Evolutionary conservation across 2,113 vertebrate genomes (phyloP), one percentile per base, ranked within the genome.

Genomic region (Pogona vitticeps): DNA sequence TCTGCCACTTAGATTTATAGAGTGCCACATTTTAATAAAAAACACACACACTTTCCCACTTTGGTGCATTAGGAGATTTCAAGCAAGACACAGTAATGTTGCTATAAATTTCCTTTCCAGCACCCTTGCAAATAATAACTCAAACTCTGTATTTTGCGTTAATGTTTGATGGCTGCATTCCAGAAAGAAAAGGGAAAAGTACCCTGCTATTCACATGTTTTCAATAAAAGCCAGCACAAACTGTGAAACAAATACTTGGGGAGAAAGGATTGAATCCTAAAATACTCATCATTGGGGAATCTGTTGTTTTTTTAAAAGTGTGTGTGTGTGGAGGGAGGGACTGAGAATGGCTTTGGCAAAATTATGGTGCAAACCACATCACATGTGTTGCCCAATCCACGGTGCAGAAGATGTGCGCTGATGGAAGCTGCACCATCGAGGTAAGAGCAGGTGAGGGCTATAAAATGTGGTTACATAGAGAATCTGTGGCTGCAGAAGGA

Each of bases 21-120:
- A 95, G 96, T 97, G 96, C 84, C 95, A 96, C 93, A 96, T 97
- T 97, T 97, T 97, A 97, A 97, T 97, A 97, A 96, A 97, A 96
- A 96, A 96, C 95, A 96, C 95, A 94, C 94, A 95, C 95, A 93
- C 96, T 95, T 96, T 94, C 95, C 95, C 95, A 96, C 96, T 96
- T 97, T 91, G 94, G 96, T 97, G 94, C 96, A 97, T 97, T 97
- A 97, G 96, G 96, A 97, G 96, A 97, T 97, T 97, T 96, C 96
- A 95, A 96, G 95, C 96, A 96, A 96, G 96, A 96, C 96, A 95
- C 94, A 89, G 94, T 92, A 96, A 96, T 94, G 95, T 95, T 95
- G 96, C 96, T 95, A 97, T 97, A 97, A 97, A 97, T 97, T 95
- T 95, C 92, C 89, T 91, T 95, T 95, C 96, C 94, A 94, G 96